Percentiles rank a stretch among this genome's conserved stretches.
Evolutionary conservation across 64 coral and sea anemone species (phyloP).

Genomic region (Porites australiensis): DNA sequence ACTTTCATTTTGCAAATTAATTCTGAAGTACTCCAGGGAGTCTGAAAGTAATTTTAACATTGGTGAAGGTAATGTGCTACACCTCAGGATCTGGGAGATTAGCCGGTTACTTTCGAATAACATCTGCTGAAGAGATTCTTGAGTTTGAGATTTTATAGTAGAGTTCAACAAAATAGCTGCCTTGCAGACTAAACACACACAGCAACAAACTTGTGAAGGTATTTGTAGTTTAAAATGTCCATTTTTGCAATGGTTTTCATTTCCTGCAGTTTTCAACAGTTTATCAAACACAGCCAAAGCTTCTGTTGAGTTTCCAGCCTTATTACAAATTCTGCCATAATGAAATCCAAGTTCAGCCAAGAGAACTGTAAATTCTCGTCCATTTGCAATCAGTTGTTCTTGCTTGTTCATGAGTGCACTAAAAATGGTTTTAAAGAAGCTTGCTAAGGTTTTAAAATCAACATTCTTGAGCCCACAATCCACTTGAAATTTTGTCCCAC

Average conservation of each 20-base stretch:
- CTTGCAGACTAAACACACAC: slow-evolving; percentile 30
- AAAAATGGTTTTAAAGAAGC: slow-evolving; percentile 33
- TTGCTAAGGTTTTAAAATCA: slow-evolving; percentile 11
- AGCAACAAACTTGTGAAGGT: slow-evolving; percentile 35
- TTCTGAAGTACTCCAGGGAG: slow-evolving; percentile 37
- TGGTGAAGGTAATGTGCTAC: neutral
- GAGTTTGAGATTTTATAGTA: neutral
- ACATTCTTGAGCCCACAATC: slow-evolving; percentile 49
- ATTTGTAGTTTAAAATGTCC: neutral
- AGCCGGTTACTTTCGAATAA: neutral
- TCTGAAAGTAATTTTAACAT: slow-evolving; percentile 14
- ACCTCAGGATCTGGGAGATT: neutral
- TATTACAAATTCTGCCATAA: slow-evolving; percentile 43
- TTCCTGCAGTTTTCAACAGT: slow-evolving; percentile 13
- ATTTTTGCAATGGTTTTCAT: slow-evolving; percentile 4
- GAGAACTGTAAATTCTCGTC: neutral
- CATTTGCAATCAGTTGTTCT: neutral
- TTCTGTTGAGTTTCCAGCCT: slow-evolving; percentile 6
- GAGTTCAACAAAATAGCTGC: slow-evolving; percentile 15
- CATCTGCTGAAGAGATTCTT: neutral
- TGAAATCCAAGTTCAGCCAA: slow-evolving; percentile 70
- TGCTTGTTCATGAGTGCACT: neutral
- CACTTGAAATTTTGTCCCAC: slow-evolving; percentile 61
- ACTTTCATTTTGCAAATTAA: slow-evolving; percentile 28
- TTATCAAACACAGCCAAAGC: slow-evolving; percentile 49